Evolutionary conservation across 2,113 vertebrate genomes (phyloP).

Genomic region (Microcebus tavaratra): DNA sequence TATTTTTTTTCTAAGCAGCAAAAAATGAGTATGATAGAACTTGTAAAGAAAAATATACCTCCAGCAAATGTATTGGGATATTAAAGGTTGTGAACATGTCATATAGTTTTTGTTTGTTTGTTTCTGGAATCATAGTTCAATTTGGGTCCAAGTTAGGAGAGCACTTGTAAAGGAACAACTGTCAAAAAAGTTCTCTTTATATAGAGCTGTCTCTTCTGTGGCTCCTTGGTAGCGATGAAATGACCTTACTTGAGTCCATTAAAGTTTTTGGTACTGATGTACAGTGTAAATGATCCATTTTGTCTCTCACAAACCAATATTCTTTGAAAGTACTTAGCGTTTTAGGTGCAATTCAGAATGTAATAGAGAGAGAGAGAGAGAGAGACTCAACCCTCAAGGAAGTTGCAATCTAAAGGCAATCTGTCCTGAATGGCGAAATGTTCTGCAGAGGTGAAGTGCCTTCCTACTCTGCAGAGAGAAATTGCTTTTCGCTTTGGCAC

Average conservation of each 20-base stretch:
- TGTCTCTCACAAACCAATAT: conserved; percentile 47
- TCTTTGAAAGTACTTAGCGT: conserved; percentile 53
- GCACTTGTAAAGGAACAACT: background rate
- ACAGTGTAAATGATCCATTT: conserved; percentile 53
- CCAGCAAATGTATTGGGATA: background rate
- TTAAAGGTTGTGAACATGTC: background rate
- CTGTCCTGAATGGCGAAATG: background rate
- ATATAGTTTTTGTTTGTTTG: background rate
- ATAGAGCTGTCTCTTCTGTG: background rate
- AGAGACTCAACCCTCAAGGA: conserved; percentile 37
- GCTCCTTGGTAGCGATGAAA: conserved; percentile 30
- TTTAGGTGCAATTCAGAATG: conserved; percentile 56
- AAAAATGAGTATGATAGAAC: background rate
- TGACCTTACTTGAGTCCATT: conserved; percentile 44
- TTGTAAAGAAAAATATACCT: conserved; percentile 5
- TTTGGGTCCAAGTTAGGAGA: conserved; percentile 35
- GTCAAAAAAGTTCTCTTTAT: background rate
- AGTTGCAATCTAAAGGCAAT: conserved; percentile 37
- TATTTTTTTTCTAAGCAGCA: background rate
- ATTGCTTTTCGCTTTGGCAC: background rate
- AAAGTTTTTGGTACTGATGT: conserved; percentile 36
- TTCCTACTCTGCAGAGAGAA: background rate
- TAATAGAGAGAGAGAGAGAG: conserved; percentile 53
- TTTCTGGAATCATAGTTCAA: conserved; percentile 47
- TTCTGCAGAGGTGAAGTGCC: background rate